Evolutionary conservation across 2,888 invertebrate species (phyloP).

Genomic region (Pachliopta kotzebuea): DNA sequence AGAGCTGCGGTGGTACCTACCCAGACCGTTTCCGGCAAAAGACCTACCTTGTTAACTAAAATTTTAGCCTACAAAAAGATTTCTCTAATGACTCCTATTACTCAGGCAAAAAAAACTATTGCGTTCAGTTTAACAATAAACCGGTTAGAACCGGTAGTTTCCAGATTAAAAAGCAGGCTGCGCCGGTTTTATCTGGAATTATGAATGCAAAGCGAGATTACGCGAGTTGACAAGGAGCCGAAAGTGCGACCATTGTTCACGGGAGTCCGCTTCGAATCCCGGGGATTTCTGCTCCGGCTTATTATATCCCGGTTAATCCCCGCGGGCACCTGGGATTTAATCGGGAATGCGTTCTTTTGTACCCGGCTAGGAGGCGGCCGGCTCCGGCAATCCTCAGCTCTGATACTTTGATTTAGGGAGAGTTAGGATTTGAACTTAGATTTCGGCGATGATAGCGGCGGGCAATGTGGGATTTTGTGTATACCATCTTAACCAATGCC

Average conservation of each 20-base stretch:
- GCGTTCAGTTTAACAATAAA: constrained; percentile 38
- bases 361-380: constrained; percentile 21
- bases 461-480: too few species aligned
- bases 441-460: too few species aligned
- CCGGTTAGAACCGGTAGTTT: constrained; percentile 41
- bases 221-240: constrained; percentile 50
- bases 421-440: too few species aligned
- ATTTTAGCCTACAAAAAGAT: too few species aligned
- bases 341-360: constrained; percentile 35
- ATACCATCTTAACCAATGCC: too few species aligned
- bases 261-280: constrained; percentile 40
- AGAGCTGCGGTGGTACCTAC: too few species aligned
- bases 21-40: too few species aligned
- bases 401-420: constrained; percentile 31
- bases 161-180: constrained; percentile 35
- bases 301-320: constrained; percentile 42
- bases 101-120: constrained; percentile 41
- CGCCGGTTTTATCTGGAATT: constrained; percentile 39
- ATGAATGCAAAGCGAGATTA: constrained; percentile 49
- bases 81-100: too few species aligned
- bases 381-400: constrained; percentile 16
- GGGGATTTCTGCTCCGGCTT: constrained; percentile 42
- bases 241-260: constrained; percentile 49
- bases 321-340: constrained; percentile 45
- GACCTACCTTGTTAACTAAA: too few species aligned